Evolutionary conservation across 2,888 invertebrate species (phyloP).

Genomic region (Heterodera filipjevi): DNA sequence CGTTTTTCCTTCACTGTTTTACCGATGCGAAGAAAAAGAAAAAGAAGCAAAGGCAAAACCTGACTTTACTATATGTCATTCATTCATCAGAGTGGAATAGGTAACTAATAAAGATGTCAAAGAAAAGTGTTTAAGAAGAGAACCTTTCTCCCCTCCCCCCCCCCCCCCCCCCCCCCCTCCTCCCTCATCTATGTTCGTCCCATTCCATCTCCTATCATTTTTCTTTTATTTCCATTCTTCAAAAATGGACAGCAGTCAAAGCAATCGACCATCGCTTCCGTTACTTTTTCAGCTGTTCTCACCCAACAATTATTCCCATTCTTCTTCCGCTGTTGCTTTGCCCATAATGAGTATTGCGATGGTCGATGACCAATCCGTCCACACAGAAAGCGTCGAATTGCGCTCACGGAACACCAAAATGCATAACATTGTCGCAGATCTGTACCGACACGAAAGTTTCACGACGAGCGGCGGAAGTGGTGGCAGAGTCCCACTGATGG

Average conservation of each 20-base stretch:
- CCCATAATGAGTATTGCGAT: not conserved
- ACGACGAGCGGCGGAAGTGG: constrained; percentile 3
- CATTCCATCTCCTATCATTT: not conserved
- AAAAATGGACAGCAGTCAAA: not conserved
- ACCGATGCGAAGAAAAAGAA: not conserved
- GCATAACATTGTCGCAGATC: constrained; percentile 8
- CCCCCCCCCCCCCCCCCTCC: not conserved
- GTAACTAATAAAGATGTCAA: not conserved
- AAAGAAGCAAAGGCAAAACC: not conserved
- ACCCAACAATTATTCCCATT: constrained; percentile 10
- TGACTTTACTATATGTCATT: not conserved
- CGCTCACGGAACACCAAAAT: constrained; percentile 26
- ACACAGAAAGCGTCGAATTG: constrained; percentile 29
- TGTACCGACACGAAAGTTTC: constrained; percentile 27
- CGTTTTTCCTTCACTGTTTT: not conserved
- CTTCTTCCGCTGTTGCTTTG: not conserved
- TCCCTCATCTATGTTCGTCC: not conserved
- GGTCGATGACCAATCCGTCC: not conserved
- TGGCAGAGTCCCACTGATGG: constrained; percentile 40
- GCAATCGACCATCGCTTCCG: not conserved
- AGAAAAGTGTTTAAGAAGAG: not conserved
- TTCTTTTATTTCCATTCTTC: not conserved
- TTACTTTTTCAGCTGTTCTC: constrained; percentile 1
- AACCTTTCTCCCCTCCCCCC: not conserved
- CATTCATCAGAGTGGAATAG: not conserved